Conservation (phyloP, 2,888 invertebrate genomes). For the Nemurella pictetii region DNA sequence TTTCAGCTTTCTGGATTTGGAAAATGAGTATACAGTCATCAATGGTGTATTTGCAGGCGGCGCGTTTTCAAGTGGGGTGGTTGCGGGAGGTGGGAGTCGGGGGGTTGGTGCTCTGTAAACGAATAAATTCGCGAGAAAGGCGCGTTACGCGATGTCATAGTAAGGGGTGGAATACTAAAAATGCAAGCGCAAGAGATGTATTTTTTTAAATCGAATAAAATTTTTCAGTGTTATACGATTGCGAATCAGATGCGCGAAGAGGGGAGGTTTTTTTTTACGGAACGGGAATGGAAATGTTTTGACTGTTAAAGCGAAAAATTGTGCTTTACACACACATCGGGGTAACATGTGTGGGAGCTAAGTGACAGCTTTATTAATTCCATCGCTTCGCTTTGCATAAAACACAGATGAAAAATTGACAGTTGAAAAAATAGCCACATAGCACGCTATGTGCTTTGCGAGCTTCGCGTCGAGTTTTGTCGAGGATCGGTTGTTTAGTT, state of each 20-base stretch:
- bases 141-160: background rate
- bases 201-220: conserved; percentile 23
- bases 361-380: conserved; percentile 79
- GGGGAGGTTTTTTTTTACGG: conserved; percentile 1
- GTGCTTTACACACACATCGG: conserved; percentile 1
- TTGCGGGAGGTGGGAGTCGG: background rate
- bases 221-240: background rate
- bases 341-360: conserved; percentile 53
- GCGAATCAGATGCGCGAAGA: conserved; percentile 8
- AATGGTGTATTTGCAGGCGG: conserved; percentile 54
- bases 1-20: conserved; percentile 52
- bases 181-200: background rate
- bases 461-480: too few relatives aligned
- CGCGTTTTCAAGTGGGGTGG: conserved; percentile 41
- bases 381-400: conserved; percentile 18
- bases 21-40: conserved; percentile 57
- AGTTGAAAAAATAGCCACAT: conserved; percentile 1
- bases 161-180: background rate
- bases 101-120: too few relatives aligned
- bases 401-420: conserved; percentile 1
- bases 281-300: conserved; percentile 40
- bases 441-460: too few relatives aligned
- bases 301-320: conserved; percentile 26
- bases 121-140: conserved; percentile 39
- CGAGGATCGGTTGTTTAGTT: background rate